Conservation (phyloP, 2,797 vertebrate species). For the Xerus rutilus region DNA sequence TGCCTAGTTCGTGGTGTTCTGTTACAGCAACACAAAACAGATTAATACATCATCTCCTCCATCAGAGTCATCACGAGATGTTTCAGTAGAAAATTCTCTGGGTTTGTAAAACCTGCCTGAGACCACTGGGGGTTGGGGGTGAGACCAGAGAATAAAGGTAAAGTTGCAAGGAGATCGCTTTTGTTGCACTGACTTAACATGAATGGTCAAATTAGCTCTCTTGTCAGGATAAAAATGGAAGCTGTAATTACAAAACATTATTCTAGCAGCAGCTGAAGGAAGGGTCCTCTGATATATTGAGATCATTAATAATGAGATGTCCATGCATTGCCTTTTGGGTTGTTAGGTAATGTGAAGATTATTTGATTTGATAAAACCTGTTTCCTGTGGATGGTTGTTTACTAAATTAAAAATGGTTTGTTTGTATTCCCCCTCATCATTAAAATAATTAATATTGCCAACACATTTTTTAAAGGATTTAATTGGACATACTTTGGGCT, state of each 20-base stretch:
- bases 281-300: constrained; percentile 6
- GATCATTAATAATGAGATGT: constrained; percentile 1
- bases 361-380: constrained; percentile 50
- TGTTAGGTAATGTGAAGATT: constrained; percentile 30
- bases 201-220: not conserved
- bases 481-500: constrained; percentile 43
- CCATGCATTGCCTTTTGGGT: not conserved
- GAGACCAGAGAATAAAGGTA: not conserved
- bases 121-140: not conserved
- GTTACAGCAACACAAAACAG: not conserved
- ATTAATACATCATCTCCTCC: not conserved
- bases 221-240: not conserved
- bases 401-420: constrained; percentile 56
- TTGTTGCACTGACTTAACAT: not conserved
- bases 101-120: not conserved
- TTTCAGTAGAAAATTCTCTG: not conserved
- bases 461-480: constrained; percentile 54
- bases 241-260: not conserved
- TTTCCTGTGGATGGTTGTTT: constrained; percentile 54
- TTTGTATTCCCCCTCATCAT: constrained; percentile 48
- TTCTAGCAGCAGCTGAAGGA: not conserved
- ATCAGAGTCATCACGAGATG: not conserved
- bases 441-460: constrained; percentile 61
- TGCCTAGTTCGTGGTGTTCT: not conserved
- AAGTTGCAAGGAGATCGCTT: not conserved